Percentiles rank a stretch among this genome's conserved stretches.
phyloP scores from a whole-genome alignment of 2,888 invertebrate genomes.

The Leucophenga montana region DNA sequence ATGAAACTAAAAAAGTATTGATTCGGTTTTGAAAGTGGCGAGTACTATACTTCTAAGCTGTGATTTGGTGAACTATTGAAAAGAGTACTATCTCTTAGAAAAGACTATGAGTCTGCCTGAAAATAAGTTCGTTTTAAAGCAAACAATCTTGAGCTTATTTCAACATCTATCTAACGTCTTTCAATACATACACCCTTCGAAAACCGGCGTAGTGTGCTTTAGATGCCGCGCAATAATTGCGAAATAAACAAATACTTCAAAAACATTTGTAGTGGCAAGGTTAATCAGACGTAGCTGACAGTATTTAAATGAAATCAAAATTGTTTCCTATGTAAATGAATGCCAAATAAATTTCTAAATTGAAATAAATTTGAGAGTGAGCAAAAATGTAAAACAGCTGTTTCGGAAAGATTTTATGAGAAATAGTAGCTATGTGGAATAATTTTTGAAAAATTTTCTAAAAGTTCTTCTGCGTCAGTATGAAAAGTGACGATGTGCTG shows the following conservation, averaged over 20 bases:
- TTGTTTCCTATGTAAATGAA: slow-evolving; percentile 11
- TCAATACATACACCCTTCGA: no score
- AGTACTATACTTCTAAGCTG: no score
- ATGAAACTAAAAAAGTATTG: no score
- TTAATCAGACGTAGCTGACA: slow-evolving; percentile 18
- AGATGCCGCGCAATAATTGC: background rate
- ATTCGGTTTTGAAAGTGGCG: no score
- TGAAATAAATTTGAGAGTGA: background rate
- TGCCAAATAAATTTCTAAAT: slow-evolving; percentile 5
- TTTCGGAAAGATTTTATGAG: background rate
- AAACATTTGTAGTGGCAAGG: slow-evolving; percentile 6
- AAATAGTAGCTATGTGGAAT: background rate
- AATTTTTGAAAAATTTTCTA: slow-evolving; percentile 6
- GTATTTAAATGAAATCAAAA: background rate
- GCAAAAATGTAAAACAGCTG: background rate
- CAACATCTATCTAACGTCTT: no score
- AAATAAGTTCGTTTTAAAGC: no score
- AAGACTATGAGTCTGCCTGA: no score
- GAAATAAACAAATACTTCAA: no score
- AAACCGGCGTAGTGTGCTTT: no score
- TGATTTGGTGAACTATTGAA: no score
- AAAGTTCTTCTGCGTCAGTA: background rate
- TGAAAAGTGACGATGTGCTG: slow-evolving; percentile 2
- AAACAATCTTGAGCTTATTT: no score
- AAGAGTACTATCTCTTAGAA: no score